A percentile compares a stretch with the other conserved stretches of the same genome.
phyloP scores from a whole-genome alignment of 2,797 vertebrate species.

The Erpetoichthys calabaricus region DNA sequence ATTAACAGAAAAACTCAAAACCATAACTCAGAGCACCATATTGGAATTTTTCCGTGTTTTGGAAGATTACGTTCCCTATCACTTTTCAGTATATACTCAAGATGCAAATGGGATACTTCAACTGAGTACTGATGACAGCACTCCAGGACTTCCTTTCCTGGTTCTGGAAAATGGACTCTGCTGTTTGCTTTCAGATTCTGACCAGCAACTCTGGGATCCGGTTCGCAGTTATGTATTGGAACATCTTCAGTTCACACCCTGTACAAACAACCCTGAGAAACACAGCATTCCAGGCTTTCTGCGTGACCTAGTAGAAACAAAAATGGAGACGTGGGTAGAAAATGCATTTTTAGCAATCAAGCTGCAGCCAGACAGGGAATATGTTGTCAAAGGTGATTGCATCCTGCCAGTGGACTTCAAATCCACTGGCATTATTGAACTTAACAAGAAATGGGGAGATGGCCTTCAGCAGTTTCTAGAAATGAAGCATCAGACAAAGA shows the following conservation, averaged over 20 bases:
- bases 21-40: conserved; percentile 9
- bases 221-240: conserved; percentile 7
- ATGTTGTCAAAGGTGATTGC: conserved; percentile 19
- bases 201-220: conserved; percentile 12
- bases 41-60: conserved; percentile 5
- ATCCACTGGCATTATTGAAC: conserved; percentile 29
- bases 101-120: conserved; percentile 5
- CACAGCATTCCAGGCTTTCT: conserved; percentile 26
- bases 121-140: not conserved
- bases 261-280: conserved; percentile 6
- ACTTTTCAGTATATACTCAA: conserved; percentile 6
- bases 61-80: conserved; percentile 11
- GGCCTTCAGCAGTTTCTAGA: conserved; percentile 35
- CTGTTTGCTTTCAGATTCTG: conserved; percentile 12
- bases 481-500: conserved; percentile 28
- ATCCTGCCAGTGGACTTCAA: conserved; percentile 32
- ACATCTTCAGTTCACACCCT: conserved; percentile 5
- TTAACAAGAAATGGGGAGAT: conserved; percentile 31
- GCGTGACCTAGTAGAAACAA: conserved; percentile 20
- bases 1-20: conserved; percentile 4
- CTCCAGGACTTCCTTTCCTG: conserved; percentile 5
- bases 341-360: conserved; percentile 31
- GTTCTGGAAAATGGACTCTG: conserved; percentile 12
- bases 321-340: conserved; percentile 32
- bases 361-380: conserved; percentile 20